These are phyloP conservation scores for Hermetia illucens DNA, from an alignment of 1,140 invertebrate genomes.

Conservation along the genomic window DNA sequence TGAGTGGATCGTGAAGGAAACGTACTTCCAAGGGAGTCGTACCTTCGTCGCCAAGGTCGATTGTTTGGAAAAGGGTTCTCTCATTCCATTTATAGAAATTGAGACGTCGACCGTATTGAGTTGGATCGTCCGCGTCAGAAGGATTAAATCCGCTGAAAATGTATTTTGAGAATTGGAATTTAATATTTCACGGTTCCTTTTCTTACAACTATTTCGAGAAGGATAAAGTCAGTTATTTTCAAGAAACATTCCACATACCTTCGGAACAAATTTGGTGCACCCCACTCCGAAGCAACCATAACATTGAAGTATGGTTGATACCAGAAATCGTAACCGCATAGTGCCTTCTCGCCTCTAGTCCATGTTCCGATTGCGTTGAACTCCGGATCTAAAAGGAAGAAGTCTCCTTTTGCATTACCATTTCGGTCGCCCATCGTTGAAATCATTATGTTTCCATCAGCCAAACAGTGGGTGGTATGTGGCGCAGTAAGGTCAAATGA, in stretches of 20 bases:
- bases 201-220: no score
- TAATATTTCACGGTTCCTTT: no score
- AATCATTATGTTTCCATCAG: conserved; percentile 86
- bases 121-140: conserved; percentile 41
- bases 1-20: conserved; percentile 83
- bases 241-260: no score
- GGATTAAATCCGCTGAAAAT: conserved; percentile 52
- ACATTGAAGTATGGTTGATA: conserved; percentile 90
- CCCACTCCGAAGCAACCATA: conserved; percentile 88
- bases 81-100: conserved; percentile 87
- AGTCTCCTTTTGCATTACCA: conserved; percentile 75
- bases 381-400: conserved; percentile 75
- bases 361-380: conserved; percentile 53
- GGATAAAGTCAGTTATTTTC: no score
- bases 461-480: conserved; percentile 88
- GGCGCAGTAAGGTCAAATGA: conserved; percentile 59
- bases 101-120: conserved; percentile 66
- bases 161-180: no score
- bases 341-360: conserved; percentile 43
- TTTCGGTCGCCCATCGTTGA: conserved; percentile 77
- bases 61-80: conserved; percentile 59
- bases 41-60: conserved; percentile 75
- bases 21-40: conserved; percentile 82
- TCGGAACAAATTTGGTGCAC: conserved; percentile 68
- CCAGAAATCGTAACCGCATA: conserved; percentile 82